phyloP scores from a whole-genome alignment of 53 echinoderm and acorn worm species.

The Patiria pectinifera region DNA sequence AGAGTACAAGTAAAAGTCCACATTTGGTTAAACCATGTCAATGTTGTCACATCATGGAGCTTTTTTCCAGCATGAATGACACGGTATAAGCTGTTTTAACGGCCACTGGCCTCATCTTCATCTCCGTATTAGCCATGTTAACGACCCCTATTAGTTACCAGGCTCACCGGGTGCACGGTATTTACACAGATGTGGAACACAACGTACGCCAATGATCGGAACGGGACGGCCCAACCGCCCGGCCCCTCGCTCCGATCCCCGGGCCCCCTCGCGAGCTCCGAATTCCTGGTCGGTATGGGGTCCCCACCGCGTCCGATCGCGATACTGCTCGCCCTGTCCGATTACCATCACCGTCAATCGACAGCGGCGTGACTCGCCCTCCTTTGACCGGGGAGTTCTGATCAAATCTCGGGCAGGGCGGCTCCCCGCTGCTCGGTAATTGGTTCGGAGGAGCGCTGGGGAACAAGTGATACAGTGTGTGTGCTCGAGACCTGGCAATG shows the following conservation, averaged over 20 bases:
- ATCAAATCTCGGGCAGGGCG: slow-evolving; percentile 60
- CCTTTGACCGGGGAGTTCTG: slow-evolving; percentile 49
- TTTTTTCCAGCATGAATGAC: no score
- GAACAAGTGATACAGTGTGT: slow-evolving; percentile 58
- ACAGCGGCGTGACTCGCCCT: slow-evolving; percentile 34
- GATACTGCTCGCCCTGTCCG: slow-evolving; percentile 3
- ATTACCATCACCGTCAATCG: slow-evolving; percentile 39
- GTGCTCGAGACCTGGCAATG: not conserved
- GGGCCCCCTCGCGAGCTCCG: slow-evolving; percentile 26
- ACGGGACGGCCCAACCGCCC: not conserved
- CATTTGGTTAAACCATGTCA: not conserved
- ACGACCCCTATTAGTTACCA: slow-evolving; percentile 25
- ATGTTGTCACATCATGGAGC: no score
- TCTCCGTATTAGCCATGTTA: slow-evolving; percentile 7
- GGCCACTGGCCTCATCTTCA: slow-evolving; percentile 10
- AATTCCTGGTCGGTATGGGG: slow-evolving; percentile 48
- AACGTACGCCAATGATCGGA: not conserved
- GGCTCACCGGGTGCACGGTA: not conserved
- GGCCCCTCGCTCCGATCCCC: slow-evolving; percentile 1
- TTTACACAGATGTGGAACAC: slow-evolving; percentile 60
- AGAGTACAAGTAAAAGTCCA: not conserved
- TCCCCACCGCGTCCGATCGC: not conserved
- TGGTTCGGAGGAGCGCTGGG: not conserved
- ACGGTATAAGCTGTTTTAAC: not conserved
- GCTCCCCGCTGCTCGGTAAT: slow-evolving; percentile 54